Evolutionary conservation across 2,113 vertebrate genomes (phyloP).

Genomic region (Fukomys damarensis): DNA sequence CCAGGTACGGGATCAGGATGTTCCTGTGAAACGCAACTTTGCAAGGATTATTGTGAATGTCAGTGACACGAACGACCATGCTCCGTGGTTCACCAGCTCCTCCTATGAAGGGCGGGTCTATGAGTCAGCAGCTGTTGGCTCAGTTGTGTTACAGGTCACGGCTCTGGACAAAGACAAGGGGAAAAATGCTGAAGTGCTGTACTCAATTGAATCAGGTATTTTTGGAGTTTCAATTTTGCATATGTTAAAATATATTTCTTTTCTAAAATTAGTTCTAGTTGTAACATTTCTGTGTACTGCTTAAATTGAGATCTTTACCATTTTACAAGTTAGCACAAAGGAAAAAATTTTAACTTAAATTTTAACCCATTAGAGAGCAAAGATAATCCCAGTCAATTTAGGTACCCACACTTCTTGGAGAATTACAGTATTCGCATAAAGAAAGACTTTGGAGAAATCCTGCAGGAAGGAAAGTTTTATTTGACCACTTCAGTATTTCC

Average conservation of each 20-base stretch:
- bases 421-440: not conserved
- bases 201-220: constrained; percentile 97
- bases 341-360: not conserved
- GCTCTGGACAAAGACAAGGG: constrained; percentile 98
- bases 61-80: constrained; percentile 96
- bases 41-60: constrained; percentile 93
- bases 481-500: not conserved
- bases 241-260: not conserved
- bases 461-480: not conserved
- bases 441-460: not conserved
- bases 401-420: not conserved
- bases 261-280: not conserved
- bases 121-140: constrained; percentile 94
- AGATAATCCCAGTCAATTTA: not conserved
- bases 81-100: constrained; percentile 95
- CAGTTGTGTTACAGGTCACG: constrained; percentile 94
- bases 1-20: constrained; percentile 98
- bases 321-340: not conserved
- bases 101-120: constrained; percentile 93
- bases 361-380: not conserved
- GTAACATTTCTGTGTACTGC: not conserved
- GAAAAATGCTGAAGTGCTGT: constrained; percentile 93
- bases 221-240: not conserved
- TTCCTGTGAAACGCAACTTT: constrained; percentile 97
- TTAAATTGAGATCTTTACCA: not conserved